A percentile compares a stretch with the other conserved stretches of the same genome.
Conservation (phyloP, 1,140 invertebrate species). For the Pseudachorutes palmiensis region DNA sequence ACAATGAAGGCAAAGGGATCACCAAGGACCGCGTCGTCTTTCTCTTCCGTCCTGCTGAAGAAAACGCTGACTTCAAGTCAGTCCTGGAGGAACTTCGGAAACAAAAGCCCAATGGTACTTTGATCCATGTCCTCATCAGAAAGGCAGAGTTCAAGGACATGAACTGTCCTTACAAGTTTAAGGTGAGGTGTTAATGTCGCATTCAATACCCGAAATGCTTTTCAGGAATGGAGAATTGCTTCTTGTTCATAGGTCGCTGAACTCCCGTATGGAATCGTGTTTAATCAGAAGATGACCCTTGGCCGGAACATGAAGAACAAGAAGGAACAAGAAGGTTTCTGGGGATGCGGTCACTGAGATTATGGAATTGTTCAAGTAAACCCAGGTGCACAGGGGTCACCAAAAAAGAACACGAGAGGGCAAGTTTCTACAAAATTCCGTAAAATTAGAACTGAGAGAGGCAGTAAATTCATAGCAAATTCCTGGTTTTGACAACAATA, state of each 20-base stretch:
- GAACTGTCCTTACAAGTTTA: slow-evolving; percentile 10
- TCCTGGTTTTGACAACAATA: no score
- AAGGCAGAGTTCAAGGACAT: not conserved
- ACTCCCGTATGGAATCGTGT: not conserved
- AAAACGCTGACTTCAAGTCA: not conserved
- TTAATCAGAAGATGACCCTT: not conserved
- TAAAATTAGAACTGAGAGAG: no score
- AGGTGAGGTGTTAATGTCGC: not conserved
- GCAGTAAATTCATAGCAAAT: no score
- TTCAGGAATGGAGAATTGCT: not conserved
- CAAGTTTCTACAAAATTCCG: no score
- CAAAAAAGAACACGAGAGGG: no score
- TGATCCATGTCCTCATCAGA: not conserved
- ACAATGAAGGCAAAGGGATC: no score
- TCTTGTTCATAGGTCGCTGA: not conserved
- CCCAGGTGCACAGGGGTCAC: no score
- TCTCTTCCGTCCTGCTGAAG: not conserved
- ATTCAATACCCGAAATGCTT: not conserved
- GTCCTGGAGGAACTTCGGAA: not conserved
- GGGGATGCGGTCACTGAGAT: not conserved
- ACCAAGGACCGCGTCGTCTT: not conserved
- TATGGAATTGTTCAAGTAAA: not conserved
- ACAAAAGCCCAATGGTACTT: not conserved
- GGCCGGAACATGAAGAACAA: not conserved
- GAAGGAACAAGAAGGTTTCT: not conserved